Evolutionary conservation across 2,888 invertebrate species (phyloP), one percentile per base, ranked within the genome.

Genomic region (Dynastes maya): DNA sequence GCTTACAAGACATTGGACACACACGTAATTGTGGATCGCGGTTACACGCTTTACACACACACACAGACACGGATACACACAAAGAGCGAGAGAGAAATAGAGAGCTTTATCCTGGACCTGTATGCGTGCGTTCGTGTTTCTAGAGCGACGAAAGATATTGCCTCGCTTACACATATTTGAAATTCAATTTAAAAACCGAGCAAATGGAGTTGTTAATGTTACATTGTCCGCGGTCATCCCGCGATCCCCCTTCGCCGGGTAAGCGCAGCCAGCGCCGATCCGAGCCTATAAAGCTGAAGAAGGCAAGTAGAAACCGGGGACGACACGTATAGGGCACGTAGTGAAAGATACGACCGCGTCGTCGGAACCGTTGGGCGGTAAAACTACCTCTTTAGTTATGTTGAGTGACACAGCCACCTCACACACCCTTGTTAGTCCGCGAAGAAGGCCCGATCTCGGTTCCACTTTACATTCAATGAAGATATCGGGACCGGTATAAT

Each of bases 171-270:
- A 79, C 79, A 79, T 79, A 81, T 81, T 81, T 81, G 81, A 81
- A 81, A 81, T 80, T 81, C 81, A 81, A 81, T 81, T 81, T 80
- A 80, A 80, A 80, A 79, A 79, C 79, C 78, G 80, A 82, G 82
- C 82, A 82, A 80, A 82, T 81, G 81, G 84, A 84, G 81, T 84
- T 84, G 84, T 87, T 88, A 88, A 88, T 88, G 87, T 89, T 91
- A 91, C 91, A 92, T 92, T 92, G 92, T 91, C 90, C 89, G 90
- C 45, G 45, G 45, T 45, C 11, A 45, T 11, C 8, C 45, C 45
- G 32, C 32, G 45, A 45, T 45, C 45, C 45, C 45, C 45, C 40
- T 9, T n/a, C 53, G 53, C 40, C 65, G 45, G 65, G 65, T 65
- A 40, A 65, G 65, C 16, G 40, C 45, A 45, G 32, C 40, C 65